Conservation (phyloP, 2,113 vertebrate genomes). For the Procavia capensis region DNA sequence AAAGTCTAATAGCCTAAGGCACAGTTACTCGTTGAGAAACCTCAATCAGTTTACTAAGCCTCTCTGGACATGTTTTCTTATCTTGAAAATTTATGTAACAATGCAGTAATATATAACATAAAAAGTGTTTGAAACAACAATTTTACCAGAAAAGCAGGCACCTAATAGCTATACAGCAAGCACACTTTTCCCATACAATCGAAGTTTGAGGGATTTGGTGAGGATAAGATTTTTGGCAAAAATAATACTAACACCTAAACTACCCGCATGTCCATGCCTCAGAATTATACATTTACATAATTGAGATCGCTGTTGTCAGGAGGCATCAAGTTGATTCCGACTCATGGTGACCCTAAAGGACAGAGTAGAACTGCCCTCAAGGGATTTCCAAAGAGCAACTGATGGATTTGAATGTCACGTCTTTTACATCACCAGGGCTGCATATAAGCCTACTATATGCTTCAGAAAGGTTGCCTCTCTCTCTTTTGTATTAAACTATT, state of each 20-base stretch:
- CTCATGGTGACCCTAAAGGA: too few species aligned
- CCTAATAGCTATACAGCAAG: not conserved
- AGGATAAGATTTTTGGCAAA: not conserved
- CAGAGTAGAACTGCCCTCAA: too few species aligned
- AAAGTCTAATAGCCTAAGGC: not conserved
- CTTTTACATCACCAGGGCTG: too few species aligned
- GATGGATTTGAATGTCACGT: too few species aligned
- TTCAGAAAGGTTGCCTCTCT: not conserved
- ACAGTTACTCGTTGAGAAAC: not conserved
- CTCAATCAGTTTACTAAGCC: not conserved
- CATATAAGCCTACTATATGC: not conserved
- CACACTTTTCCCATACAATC: not conserved
- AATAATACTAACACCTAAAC: conserved; percentile 27
- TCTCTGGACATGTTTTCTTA: not conserved
- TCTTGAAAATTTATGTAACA: not conserved
- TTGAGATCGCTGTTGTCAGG: not conserved
- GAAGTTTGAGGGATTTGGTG: not conserved
- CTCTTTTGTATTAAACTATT: not conserved
- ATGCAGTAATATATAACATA: not conserved
- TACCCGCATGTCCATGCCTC: not conserved
- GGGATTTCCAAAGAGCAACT: too few species aligned
- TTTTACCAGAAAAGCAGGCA: not conserved
- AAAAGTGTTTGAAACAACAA: not conserved
- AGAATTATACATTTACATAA: not conserved
- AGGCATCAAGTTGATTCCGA: too few species aligned